Percentiles rank a stretch among this genome's conserved stretches.
Conservation (phyloP, 2,113 vertebrate genomes). For the Verasper variegatus region DNA sequence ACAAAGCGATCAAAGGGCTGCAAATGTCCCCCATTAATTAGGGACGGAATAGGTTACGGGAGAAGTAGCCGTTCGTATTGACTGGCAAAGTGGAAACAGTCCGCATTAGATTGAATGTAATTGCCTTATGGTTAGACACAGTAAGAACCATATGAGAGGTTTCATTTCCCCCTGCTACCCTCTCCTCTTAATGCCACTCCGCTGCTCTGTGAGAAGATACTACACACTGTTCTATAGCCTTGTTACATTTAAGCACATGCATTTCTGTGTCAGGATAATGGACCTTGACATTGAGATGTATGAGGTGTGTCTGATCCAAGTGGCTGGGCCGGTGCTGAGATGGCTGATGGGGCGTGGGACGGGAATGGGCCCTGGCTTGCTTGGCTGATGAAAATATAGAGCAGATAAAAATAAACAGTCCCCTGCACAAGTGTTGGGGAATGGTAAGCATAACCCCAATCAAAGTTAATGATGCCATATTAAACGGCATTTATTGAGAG, state of each 20-base stretch:
- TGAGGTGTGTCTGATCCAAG: slow-evolving; percentile 56
- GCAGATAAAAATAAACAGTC: slow-evolving; percentile 70
- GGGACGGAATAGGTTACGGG: slow-evolving; percentile 39
- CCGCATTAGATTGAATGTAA: slow-evolving; percentile 60
- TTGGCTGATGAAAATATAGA: slow-evolving; percentile 55
- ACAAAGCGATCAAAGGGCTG: slow-evolving; percentile 35
- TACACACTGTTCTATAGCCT: slow-evolving; percentile 47
- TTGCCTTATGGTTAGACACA: slow-evolving; percentile 49
- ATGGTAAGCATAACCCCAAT: slow-evolving; percentile 72
- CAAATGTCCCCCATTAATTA: slow-evolving; percentile 58
- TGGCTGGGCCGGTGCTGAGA: slow-evolving; percentile 31
- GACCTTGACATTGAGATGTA: slow-evolving; percentile 48
- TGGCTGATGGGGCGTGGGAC: slow-evolving; percentile 36
- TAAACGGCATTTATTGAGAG: slow-evolving; percentile 66
- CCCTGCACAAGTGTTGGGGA: slow-evolving; percentile 44
- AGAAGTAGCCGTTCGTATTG: slow-evolving; percentile 31
- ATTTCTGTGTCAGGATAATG: slow-evolving; percentile 66
- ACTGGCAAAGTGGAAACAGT: slow-evolving; percentile 45
- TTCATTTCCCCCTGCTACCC: slow-evolving; percentile 32
- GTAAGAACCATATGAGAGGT: slow-evolving; percentile 49
- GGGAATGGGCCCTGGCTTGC: slow-evolving; percentile 22
- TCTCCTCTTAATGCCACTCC: slow-evolving; percentile 46
- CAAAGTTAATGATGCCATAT: slow-evolving; percentile 71
- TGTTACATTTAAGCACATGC: slow-evolving; percentile 59
- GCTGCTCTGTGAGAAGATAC: slow-evolving; percentile 43